phyloP scores from a whole-genome alignment of 2,888 invertebrate species.

The Malacosoma neustria region DNA sequence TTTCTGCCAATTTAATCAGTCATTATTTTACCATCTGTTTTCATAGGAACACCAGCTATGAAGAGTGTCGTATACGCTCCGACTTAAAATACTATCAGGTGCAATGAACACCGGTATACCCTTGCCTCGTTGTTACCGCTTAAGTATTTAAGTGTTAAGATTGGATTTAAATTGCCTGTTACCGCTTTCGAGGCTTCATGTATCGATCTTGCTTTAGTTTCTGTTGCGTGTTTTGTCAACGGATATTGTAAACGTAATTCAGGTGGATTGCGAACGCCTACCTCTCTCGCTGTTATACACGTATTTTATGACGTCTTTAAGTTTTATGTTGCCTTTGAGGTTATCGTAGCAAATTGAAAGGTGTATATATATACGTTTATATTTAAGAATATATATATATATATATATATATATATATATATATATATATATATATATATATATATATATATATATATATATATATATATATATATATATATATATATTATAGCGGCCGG shows the following conservation, averaged over 20 bases:
- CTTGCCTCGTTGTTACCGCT: background rate
- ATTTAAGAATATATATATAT: too few relatives aligned
- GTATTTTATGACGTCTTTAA: background rate
- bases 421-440: too few relatives aligned
- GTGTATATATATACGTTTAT: too few relatives aligned
- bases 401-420: too few relatives aligned
- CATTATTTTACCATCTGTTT: too few relatives aligned
- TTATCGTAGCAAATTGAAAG: too few relatives aligned
- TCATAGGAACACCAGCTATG: too few relatives aligned
- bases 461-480: too few relatives aligned
- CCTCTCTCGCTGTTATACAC: background rate
- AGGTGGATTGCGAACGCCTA: background rate
- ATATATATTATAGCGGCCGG: too few relatives aligned
- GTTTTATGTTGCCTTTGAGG: too few relatives aligned
- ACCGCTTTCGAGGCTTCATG: background rate
- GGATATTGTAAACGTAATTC: background rate
- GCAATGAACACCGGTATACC: background rate
- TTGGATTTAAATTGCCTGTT: background rate
- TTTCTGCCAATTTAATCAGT: too few relatives aligned
- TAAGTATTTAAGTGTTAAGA: background rate
- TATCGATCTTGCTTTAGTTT: background rate
- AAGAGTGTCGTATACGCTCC: background rate
- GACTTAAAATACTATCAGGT: background rate
- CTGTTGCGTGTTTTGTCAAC: background rate
- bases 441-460: too few relatives aligned